Base-by-base conservation (phyloP, 2,113 vertebrate genomes). In the Spilogale gracilis region DNA sequence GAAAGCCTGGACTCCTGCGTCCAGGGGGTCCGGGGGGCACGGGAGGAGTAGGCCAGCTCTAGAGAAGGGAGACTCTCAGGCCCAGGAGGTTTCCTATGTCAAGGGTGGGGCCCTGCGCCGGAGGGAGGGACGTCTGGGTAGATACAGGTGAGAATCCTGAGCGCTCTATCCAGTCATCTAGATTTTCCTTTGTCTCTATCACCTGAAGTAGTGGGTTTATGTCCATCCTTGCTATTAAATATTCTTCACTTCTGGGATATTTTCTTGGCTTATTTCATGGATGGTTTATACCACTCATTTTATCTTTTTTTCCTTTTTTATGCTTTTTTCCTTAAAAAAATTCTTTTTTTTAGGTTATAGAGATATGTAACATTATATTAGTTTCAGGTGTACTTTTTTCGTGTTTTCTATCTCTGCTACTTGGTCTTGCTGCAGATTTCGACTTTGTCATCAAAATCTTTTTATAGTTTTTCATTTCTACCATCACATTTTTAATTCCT, bases 391-490 rank as follows among this genome's bases (percentile, higher is more conserved):
- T 27, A 8, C 45, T 50, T 76, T 48, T 27, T 8, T 3, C 27
- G 25, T 52, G 3, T 95, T 84, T 48, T 71, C 63, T 88, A 20
- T 27, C 23, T 52, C 54, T 85, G 18, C 54, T 43, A 54, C 54
- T 76, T 67, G 6, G 43, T 38, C 27, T 52, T 61, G 25, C 89
- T 43, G 9, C 73, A 88, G 20, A 83, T n/a, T 74, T 87, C 32
- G 60, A 65, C 38, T 81, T 81, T 82, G 17, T 58, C 65, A 88
- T 69, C 38, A 43, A 76, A 61, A 84, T 76, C 14, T 20, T 88
- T 74, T 81, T 27, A 81, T 25, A 56, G 30, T 32, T 65, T 87
- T 81, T 84, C 43, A 89, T 50, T 95, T 96, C n/a, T 88, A 56
- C 30, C 56, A 12, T 20, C 23, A 14, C 7, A 30, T 80, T 48